Evolutionary conservation across 2,888 invertebrate genomes (phyloP).

Genomic region (Cephus sareptanus): DNA sequence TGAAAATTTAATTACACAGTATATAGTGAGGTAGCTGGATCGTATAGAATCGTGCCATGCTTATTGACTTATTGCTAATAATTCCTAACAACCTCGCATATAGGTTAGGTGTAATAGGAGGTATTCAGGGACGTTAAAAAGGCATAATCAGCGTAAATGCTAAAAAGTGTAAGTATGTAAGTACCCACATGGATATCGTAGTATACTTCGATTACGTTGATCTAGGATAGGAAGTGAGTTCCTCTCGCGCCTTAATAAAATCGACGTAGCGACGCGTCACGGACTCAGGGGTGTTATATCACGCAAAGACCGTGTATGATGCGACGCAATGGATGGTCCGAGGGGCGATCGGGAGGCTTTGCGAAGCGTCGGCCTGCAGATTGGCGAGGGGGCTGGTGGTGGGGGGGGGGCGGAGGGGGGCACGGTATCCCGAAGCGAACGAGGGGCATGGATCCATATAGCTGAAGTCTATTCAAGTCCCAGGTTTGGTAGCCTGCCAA

Average conservation of each 20-base stretch:
- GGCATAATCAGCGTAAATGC: background rate
- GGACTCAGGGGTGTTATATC: constrained; percentile 24
- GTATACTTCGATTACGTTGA: background rate
- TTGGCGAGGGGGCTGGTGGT: constrained; percentile 11
- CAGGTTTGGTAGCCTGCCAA: constrained; percentile 58
- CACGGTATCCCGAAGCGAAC: constrained; percentile 21
- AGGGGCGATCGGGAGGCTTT: constrained; percentile 1
- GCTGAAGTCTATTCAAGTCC: constrained; percentile 61
- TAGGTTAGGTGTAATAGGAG: background rate
- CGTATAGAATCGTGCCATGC: background rate
- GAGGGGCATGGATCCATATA: constrained; percentile 51
- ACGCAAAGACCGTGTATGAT: constrained; percentile 18
- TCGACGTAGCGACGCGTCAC: background rate
- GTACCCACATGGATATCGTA: background rate
- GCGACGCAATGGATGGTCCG: background rate
- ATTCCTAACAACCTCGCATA: background rate
- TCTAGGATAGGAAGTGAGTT: background rate
- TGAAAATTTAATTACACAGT: background rate
- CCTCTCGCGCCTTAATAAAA: background rate
- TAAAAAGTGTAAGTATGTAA: background rate
- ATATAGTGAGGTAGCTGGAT: background rate
- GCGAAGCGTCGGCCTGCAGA: background rate
- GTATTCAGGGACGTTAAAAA: background rate
- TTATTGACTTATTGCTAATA: background rate
- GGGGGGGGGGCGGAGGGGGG: constrained; percentile 9